These are phyloP conservation scores for Nyctibius grandis DNA, from an alignment of 2,797 vertebrate species.

Conservation along the genomic window DNA sequence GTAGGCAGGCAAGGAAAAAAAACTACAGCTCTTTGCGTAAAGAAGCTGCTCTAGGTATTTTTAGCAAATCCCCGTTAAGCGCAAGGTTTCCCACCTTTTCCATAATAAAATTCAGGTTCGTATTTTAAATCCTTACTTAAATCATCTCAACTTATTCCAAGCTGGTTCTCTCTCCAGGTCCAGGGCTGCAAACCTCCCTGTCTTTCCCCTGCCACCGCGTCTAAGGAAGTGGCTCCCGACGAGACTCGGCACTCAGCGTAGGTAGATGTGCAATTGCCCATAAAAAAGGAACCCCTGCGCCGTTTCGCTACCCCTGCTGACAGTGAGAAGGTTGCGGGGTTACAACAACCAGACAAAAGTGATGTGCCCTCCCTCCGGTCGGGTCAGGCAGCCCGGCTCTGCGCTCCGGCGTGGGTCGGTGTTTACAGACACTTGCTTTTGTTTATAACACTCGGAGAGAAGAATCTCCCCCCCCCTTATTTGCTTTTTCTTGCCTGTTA, in stretches of 20 bases:
- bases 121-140: background rate
- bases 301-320: constrained; percentile 41
- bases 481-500: constrained; percentile 22
- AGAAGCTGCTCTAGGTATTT: background rate
- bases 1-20: background rate
- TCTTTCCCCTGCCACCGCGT: background rate
- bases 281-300: constrained; percentile 38
- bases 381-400: constrained; percentile 69
- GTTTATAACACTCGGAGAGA: constrained; percentile 59
- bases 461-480: background rate
- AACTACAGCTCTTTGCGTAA: background rate
- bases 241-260: background rate
- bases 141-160: background rate
- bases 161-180: background rate
- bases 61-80: background rate
- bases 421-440: constrained; percentile 76
- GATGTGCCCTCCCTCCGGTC: constrained; percentile 73
- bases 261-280: constrained; percentile 20
- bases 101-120: background rate
- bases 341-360: constrained; percentile 75
- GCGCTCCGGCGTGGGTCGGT: constrained; percentile 16
- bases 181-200: background rate
- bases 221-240: background rate
- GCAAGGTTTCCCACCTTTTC: background rate
- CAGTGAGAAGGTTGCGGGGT: constrained; percentile 73